Evolutionary conservation across 2,797 vertebrate genomes (phyloP).

Genomic region (Aotus griseimembra): DNA sequence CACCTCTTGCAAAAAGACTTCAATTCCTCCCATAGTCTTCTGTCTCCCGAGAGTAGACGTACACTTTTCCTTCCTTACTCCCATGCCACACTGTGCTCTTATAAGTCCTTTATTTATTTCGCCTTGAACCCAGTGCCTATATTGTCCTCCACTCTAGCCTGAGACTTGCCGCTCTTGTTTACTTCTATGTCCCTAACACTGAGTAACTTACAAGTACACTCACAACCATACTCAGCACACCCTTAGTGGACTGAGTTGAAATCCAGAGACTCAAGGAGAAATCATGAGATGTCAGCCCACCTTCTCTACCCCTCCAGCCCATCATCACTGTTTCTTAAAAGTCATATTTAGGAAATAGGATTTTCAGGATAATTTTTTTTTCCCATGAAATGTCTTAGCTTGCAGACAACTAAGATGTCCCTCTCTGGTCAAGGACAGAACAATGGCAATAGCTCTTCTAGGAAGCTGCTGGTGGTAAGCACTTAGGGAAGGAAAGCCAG

Average conservation of each 20-base stretch:
- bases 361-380: neutral
- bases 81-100: neutral
- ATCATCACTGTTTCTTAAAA: neutral
- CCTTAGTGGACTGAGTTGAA: neutral
- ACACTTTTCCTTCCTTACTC: neutral
- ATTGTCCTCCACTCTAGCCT: neutral
- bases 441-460: neutral
- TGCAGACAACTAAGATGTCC: neutral
- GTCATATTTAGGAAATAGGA: neutral
- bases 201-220: neutral
- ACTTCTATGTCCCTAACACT: too few species aligned
- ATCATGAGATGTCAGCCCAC: neutral
- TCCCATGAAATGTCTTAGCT: neutral
- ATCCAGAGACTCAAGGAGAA: neutral
- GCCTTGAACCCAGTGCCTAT: neutral
- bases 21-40: neutral
- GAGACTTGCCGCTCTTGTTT: neutral
- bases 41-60: neutral
- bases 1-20: neutral
- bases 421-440: neutral
- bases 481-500: neutral
- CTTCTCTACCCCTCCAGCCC: neutral
- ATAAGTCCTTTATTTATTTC: neutral
- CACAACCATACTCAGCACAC: neutral
- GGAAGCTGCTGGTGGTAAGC: neutral